Percentiles rank a stretch among this genome's conserved stretches.
These are phyloP conservation scores for Pygmarrhopalites habei DNA, from an alignment of 1,140 invertebrate genomes.

Conservation along the genomic window DNA sequence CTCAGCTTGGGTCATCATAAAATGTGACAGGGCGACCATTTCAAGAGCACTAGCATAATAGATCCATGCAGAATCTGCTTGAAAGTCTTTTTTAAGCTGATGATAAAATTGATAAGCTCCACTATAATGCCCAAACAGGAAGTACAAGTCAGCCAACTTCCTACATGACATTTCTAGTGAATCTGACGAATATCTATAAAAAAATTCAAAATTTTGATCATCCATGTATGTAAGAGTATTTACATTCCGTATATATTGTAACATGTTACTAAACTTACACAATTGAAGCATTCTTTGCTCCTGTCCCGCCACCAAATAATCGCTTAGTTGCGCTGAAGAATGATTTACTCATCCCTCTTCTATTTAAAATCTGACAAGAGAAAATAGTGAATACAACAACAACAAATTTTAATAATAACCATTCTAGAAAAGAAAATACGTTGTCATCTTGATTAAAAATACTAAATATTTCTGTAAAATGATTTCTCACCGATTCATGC, in stretches of 20 bases:
- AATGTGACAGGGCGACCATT: conserved; percentile 88
- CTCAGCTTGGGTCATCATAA: conserved; percentile 73
- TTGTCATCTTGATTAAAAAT: not conserved
- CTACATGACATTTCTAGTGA: conserved; percentile 88
- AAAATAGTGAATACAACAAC: conserved; percentile 18
- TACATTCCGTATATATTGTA: too few species aligned
- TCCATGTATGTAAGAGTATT: not conserved
- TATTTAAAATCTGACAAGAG: conserved; percentile 54
- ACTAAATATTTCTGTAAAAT: not conserved
- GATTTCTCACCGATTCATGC: conserved; percentile 63
- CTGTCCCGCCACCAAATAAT: conserved; percentile 80
- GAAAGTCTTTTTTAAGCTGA: conserved; percentile 90
- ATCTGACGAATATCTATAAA: conserved; percentile 69
- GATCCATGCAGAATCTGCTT: conserved; percentile 91
- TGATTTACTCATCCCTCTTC: conserved; percentile 85
- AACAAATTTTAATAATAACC: conserved; percentile 1
- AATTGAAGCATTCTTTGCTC: conserved; percentile 56
- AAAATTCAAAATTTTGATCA: too few species aligned
- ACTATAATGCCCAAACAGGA: conserved; percentile 91
- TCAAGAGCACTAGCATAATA: conserved; percentile 92
- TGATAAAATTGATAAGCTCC: conserved; percentile 90
- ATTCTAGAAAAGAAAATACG: conserved; percentile 16
- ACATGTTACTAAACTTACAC: too few species aligned
- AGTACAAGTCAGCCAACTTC: conserved; percentile 87
- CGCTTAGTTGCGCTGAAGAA: conserved; percentile 87